phyloP scores from a whole-genome alignment of 2,888 invertebrate genomes.

The Lasioglossum vierecki region DNA sequence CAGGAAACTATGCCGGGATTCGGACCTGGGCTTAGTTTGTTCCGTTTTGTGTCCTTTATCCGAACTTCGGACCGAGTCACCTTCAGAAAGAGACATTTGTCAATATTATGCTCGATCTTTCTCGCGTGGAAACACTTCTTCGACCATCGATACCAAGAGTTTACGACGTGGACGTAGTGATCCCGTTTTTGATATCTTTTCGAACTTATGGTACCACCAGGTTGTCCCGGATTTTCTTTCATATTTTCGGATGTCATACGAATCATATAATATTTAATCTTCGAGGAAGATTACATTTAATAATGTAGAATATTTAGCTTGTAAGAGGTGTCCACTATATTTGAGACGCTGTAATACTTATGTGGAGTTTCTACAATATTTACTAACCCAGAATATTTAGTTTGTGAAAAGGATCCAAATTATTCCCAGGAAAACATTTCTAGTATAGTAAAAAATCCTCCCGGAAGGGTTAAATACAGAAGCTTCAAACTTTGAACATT shows the following conservation, averaged over 20 bases:
- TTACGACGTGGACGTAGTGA: neutral
- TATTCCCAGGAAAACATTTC: no score
- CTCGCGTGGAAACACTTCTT: neutral
- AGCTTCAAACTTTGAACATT: neutral
- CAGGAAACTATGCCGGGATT: conserved; percentile 31
- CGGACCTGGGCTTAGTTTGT: neutral
- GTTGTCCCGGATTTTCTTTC: neutral
- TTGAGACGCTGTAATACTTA: no score
- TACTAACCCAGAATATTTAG: no score
- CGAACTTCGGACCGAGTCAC: neutral
- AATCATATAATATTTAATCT: no score
- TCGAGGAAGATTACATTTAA: no score
- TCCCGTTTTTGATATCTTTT: neutral
- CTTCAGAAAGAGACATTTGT: neutral
- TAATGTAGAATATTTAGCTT: no score
- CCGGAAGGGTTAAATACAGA: neutral
- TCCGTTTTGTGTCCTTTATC: neutral
- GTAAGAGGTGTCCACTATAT: no score
- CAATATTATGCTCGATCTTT: neutral
- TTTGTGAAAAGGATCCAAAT: no score
- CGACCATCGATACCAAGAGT: no score
- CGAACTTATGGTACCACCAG: neutral
- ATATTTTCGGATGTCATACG: no score
- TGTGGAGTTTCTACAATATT: no score
- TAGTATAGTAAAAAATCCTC: neutral